Percentiles rank a stretch among this genome's conserved stretches.
These are phyloP conservation scores for Brachionus plicatilis DNA, from an alignment of 1,140 invertebrate genomes.

Conservation along the genomic window DNA sequence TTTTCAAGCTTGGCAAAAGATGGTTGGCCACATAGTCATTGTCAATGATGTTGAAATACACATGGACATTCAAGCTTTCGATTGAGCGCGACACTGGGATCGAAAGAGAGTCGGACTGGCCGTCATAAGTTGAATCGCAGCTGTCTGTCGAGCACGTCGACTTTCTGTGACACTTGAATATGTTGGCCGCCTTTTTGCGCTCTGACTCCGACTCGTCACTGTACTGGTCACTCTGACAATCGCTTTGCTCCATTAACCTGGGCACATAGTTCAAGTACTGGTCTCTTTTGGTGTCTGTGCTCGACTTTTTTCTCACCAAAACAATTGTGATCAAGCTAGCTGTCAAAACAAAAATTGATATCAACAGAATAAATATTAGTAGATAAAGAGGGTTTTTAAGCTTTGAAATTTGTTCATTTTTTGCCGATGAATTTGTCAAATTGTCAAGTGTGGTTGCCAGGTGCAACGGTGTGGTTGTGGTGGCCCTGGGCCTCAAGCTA, in stretches of 20 bases:
- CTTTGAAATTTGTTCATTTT: neutral
- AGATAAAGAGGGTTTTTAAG: constrained; percentile 2
- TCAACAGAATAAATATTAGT: neutral
- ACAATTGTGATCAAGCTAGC: neutral
- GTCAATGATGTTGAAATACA: constrained; percentile 15
- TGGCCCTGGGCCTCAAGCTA: neutral
- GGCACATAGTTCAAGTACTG: constrained; percentile 5
- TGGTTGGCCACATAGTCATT: constrained; percentile 12
- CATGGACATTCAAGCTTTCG: neutral
- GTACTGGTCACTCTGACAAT: neutral
- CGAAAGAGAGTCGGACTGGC: neutral
- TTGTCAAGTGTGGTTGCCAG: neutral
- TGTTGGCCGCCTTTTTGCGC: neutral
- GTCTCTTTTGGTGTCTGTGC: neutral
- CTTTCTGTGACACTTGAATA: neutral
- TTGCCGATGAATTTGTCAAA: neutral
- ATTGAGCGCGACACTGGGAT: neutral
- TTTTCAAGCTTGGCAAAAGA: neutral
- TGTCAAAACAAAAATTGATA: neutral
- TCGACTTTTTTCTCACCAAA: neutral
- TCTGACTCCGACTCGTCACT: neutral
- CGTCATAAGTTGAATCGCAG: constrained; percentile 9
- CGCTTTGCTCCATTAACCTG: neutral
- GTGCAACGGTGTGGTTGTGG: neutral
- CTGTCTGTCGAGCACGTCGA: neutral